phyloP scores from a whole-genome alignment of 2,888 invertebrate genomes.

The Scaptomyza polygonia region DNA sequence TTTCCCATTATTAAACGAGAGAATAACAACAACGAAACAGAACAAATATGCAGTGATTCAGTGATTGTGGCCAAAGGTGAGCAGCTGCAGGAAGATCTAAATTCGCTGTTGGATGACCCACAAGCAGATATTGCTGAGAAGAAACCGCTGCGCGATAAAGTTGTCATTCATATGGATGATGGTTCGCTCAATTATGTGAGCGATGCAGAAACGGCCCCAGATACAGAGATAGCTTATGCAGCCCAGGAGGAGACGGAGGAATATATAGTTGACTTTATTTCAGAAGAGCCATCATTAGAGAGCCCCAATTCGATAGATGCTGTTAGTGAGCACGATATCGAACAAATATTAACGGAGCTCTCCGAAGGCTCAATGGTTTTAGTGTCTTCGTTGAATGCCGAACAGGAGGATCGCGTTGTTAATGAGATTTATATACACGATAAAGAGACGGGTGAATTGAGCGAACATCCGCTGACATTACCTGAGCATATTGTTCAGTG shows the following conservation, averaged over 20 bases:
- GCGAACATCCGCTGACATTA: conserved; percentile 82
- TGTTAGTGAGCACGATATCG: conserved; percentile 73
- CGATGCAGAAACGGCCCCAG: conserved; percentile 27
- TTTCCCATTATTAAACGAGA: conserved; percentile 56
- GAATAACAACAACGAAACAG: conserved; percentile 44
- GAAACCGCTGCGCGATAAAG: conserved; percentile 29
- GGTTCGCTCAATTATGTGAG: conserved; percentile 47
- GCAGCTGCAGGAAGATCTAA: conserved; percentile 57
- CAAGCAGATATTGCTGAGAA: conserved; percentile 17
- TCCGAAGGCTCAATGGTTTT: conserved; percentile 82
- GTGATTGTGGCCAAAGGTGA: conserved; percentile 27
- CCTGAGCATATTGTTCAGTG: conserved; percentile 83
- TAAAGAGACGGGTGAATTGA: conserved; percentile 79
- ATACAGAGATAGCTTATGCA: conserved; percentile 9
- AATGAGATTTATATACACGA: conserved; percentile 83
- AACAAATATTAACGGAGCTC: conserved; percentile 80
- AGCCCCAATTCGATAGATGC: conserved; percentile 3
- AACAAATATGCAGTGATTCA: conserved; percentile 26
- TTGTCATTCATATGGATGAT: conserved; percentile 54
- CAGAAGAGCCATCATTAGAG: conserved; percentile 3
- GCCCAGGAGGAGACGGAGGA: conserved; percentile 12
- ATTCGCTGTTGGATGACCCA: conserved; percentile 53
- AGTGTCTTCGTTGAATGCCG: conserved; percentile 81
- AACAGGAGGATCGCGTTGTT: conserved; percentile 74
- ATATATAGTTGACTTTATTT: conserved; percentile 46